Conservation (phyloP, 2,113 vertebrate genomes). For the Noturus placidus region DNA sequence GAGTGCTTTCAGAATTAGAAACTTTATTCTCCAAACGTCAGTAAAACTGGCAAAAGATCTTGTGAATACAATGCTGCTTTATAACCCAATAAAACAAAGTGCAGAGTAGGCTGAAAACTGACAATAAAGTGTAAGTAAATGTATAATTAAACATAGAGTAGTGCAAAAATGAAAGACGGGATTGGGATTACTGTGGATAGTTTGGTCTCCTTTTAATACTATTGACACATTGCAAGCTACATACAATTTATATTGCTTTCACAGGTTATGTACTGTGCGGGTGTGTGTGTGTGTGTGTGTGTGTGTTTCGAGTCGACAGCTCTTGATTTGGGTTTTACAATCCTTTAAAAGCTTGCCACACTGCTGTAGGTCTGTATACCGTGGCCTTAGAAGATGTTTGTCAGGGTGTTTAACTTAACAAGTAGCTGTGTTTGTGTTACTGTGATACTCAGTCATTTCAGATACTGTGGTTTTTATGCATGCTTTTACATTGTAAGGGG, state of each 20-base stretch:
- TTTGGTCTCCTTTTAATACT: not conserved
- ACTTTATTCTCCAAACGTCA: not conserved
- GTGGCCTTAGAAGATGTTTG: not conserved
- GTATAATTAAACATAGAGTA: not conserved
- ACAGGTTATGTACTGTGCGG: conserved; percentile 21
- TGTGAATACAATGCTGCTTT: not conserved
- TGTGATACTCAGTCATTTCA: not conserved
- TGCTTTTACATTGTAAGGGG: not conserved
- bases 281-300: not conserved
- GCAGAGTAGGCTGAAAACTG: not conserved
- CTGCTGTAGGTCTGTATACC: not conserved
- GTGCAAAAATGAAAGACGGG: not conserved
- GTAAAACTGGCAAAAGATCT: not conserved
- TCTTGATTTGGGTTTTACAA: conserved; percentile 4
- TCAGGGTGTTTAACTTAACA: not conserved
- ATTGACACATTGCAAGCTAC: not conserved
- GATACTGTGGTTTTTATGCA: not conserved
- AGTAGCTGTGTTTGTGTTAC: conserved; percentile 8
- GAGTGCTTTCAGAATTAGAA: not conserved
- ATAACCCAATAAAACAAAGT: not conserved
- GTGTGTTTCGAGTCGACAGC: not conserved
- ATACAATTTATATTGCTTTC: not conserved
- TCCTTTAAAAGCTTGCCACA: conserved; percentile 3
- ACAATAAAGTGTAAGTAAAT: not conserved
- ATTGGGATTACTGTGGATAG: not conserved